Base-by-base conservation (phyloP, 2,888 invertebrate species). In the Rutpela maculata region DNA sequence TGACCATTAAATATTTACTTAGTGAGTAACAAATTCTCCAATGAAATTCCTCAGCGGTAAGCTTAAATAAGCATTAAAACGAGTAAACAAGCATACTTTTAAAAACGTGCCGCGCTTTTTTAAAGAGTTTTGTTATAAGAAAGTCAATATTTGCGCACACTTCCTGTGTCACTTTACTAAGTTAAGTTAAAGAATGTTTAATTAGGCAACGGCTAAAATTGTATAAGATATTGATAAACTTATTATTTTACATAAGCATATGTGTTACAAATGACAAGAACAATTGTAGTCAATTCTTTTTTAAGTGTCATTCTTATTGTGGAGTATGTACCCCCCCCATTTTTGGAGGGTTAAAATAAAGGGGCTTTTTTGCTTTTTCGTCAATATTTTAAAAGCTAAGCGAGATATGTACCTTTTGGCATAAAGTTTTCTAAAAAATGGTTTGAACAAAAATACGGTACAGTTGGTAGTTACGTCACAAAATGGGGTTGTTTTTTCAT, bases 81-180 rank as follows among this genome's bases (percentile, higher is more conserved):
- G 50, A 18, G 71, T 71, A 71, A 71, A 71, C 50, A 71, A 18
- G 38, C 17, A 62, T 50, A 71, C 22, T n/a, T 60, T 71, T 62
- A 71, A 62, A 26, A 62, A 43, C 71, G 62, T 62, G 71, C 50
- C 71, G 71, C 50, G 26, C 17, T 66, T 71, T 71, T 71, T 71
- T 70, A 17, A 55, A 71, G 55, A 17, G 71, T 43, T 35, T 62
- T 50, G 18, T 19, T 62, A 50, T 18, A 55, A 43, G 50, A 12
- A 66, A 66, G 66, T 66, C 66, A 66, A 66, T 66, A 60, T 71
- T 71, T 60, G 62, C 62, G 18, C 71, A 71, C 71, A 71, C 71
- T 71, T 71, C 71, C 71, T 62, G 71, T 50, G 62, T 71, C 60
- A 50, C 50, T 11, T 18, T 71, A 62, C 26, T 7, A 59, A 59